Conservation (phyloP, 2,113 vertebrate species). For the Lamprotornis superbus region DNA sequence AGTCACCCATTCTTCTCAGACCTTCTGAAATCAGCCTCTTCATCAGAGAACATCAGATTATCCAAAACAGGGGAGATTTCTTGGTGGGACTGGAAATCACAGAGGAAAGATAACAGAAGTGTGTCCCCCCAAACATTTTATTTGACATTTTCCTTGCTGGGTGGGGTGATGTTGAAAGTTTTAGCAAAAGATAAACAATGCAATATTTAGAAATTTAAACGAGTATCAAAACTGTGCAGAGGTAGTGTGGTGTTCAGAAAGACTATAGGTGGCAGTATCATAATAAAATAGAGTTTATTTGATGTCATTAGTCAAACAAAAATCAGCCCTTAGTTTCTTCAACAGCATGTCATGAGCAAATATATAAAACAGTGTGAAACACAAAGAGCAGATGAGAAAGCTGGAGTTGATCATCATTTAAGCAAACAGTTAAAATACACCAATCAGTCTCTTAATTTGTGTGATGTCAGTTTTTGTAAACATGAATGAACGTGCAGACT, state of each 20-base stretch:
- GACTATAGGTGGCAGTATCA: slow-evolving; percentile 38
- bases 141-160: neutral
- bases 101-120: neutral
- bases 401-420: neutral
- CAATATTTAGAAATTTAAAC: neutral
- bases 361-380: neutral
- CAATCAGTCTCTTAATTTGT: neutral
- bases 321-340: neutral
- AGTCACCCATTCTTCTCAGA: neutral
- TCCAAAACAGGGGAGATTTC: neutral
- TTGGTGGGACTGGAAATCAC: neutral
- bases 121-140: neutral
- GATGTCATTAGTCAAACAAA: neutral
- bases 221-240: neutral
- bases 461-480: neutral
- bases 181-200: neutral
- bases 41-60: neutral
- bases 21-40: neutral
- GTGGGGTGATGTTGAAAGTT: neutral
- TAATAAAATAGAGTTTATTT: slow-evolving; percentile 5
- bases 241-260: neutral
- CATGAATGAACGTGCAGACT: neutral
- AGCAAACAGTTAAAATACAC: neutral
- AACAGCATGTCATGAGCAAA: accelerated
- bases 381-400: neutral